phyloP scores from a whole-genome alignment of 64 coral and sea anemone species.

The Cladopsammia gracilis region DNA sequence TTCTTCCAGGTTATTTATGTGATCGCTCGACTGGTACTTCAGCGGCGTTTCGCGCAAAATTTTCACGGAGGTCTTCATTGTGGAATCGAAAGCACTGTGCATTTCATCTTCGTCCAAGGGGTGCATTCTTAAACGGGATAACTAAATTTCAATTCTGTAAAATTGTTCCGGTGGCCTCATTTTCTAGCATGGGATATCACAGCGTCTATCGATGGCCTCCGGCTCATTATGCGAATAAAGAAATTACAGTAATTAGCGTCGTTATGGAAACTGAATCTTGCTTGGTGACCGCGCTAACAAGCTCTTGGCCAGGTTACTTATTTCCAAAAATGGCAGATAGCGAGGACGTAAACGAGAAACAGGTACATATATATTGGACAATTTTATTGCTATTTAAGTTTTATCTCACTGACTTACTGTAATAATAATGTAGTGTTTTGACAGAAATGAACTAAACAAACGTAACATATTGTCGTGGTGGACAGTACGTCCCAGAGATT shows the following conservation, averaged over 20 bases:
- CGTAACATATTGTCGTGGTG: no score
- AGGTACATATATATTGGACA: not conserved
- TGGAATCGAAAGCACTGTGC: constrained; percentile 49
- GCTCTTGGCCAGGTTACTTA: not conserved
- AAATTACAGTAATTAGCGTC: constrained; percentile 17
- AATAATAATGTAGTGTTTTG: no score
- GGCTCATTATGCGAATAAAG: not conserved
- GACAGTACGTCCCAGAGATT: no score
- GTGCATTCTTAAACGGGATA: not conserved
- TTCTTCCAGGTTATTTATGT: constrained; percentile 93
- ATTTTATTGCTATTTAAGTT: no score
- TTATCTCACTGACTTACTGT: no score
- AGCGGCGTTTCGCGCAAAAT: constrained; percentile 84
- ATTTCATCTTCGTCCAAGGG: not conserved
- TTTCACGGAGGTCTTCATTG: constrained; percentile 73
- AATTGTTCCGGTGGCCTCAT: not conserved
- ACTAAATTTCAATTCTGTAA: no score
- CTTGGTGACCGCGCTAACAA: not conserved
- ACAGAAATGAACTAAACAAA: no score
- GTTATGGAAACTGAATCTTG: constrained; percentile 25
- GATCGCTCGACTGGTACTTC: constrained; percentile 75
- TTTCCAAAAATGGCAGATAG: constrained; percentile 20
- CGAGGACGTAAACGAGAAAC: not conserved
- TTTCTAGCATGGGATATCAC: not conserved
- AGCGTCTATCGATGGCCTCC: not conserved